Percentiles rank a stretch among this genome's conserved stretches.
phyloP scores from a whole-genome alignment of 2,113 vertebrate species.

The Sylvietta virens region DNA sequence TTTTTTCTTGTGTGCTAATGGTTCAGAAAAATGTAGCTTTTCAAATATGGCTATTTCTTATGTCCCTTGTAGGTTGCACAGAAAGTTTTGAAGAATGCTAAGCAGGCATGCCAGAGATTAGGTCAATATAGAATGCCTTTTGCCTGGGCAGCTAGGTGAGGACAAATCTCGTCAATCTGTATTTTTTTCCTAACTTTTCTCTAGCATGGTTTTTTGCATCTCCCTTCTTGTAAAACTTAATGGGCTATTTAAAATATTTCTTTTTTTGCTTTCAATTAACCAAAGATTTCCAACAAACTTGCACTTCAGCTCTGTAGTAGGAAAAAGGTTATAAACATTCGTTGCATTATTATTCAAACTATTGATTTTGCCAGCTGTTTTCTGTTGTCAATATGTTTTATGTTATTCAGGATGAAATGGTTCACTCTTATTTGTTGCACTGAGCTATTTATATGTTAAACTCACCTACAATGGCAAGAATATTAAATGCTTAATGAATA shows the following conservation, averaged over 20 bases:
- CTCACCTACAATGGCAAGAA: background rate
- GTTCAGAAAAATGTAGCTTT: background rate
- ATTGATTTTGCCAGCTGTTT: background rate
- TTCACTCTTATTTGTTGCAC: background rate
- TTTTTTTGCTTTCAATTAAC: background rate
- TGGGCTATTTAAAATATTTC: background rate
- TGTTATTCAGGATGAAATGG: background rate
- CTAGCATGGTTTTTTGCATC: background rate
- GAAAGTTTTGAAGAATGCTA: constrained; percentile 97
- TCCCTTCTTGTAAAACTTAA: background rate
- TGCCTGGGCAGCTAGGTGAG: constrained; percentile 96
- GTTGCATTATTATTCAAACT: background rate
- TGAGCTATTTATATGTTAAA: background rate
- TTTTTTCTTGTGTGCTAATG: background rate
- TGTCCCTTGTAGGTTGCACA: constrained; percentile 84
- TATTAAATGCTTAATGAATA: background rate
- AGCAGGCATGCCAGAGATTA: constrained; percentile 89
- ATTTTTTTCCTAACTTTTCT: background rate
- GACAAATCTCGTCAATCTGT: background rate
- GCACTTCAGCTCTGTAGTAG: background rate
- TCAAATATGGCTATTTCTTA: background rate
- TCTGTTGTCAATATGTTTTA: background rate
- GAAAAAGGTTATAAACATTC: background rate
- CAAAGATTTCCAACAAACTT: background rate
- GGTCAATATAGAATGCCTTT: constrained; percentile 97